phyloP scores from a whole-genome alignment of 2,113 vertebrate species.

The Rhinolophus ferrumequinum region DNA sequence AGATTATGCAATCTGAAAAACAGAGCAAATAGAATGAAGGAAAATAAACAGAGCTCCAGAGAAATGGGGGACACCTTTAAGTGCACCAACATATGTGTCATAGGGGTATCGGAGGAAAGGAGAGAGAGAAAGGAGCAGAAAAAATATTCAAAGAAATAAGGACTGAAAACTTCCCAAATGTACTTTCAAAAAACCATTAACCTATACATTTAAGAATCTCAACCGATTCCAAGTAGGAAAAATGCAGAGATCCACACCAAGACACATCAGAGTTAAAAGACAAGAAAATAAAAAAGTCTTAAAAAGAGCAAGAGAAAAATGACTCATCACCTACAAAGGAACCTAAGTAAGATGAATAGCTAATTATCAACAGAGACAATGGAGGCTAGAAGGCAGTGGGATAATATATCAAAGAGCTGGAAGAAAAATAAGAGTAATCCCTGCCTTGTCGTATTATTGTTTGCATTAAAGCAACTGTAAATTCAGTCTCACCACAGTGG shows the following conservation, averaged over 20 bases:
- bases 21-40: not conserved
- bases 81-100: not conserved
- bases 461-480: not conserved
- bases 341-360: not conserved
- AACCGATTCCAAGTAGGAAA: not conserved
- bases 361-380: not conserved
- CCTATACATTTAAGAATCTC: not conserved
- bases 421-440: not conserved
- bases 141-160: conserved; percentile 5
- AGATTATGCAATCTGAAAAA: not conserved
- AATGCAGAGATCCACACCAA: not conserved
- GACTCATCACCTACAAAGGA: not conserved
- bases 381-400: not conserved
- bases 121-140: not conserved
- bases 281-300: not conserved
- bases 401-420: not conserved
- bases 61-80: not conserved
- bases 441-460: not conserved
- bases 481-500: not conserved
- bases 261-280: not conserved
- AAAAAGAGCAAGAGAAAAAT: not conserved
- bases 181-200: not conserved
- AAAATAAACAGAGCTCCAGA: not conserved
- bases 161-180: not conserved
- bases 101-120: not conserved